Base-by-base conservation (phyloP, 2,888 invertebrate genomes). In the Priapulus caudatus region DNA sequence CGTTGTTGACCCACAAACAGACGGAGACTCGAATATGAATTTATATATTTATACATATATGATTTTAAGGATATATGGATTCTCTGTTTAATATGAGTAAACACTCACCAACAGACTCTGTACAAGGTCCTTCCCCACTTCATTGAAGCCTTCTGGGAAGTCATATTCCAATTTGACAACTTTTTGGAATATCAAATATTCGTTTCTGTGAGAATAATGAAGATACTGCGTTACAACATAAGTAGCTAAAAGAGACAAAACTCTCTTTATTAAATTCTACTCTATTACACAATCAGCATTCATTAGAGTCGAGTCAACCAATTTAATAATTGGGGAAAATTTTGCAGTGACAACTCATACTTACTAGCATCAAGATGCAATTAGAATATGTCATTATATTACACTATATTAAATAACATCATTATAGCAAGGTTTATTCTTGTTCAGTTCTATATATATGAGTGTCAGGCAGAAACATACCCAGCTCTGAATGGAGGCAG, bases 141-240 rank as follows among this genome's bases (percentile, higher is more conserved):
- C 78, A 59, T 85, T 82, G 70, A 98, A 95, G 24, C 87, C 88
- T 67, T 89, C 86, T 0, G 95, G 92, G 65, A 92, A 90, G 65
- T 84, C 84, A 69, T 91, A 92, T 51, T 90, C 85, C 67, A 89
- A 77, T 70, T 84, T 85, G 51, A 86, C 77, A 63, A 98, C 93
- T 74, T 92, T 92, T 73, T 92, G 89, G 72, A 97, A 93, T 60
- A 95, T 90, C 60, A 90, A 79, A 74, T 91, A 98, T 69, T 97
- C 97, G 71, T 85, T 90, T 58, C 84, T 81, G 67, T 4, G 69
- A 67, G 45, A 54, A 50, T 60, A 59, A 57, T n/a, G n/a, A n/a
- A n/a, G n/a, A n/a, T n/a, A n/a, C 43, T n/a, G n/a, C n/a, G n/a
- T n/a, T n/a, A n/a, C n/a, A n/a, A n/a, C n/a, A n/a, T n/a, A n/a